Percentiles rank a stretch among this genome's conserved stretches.
These are phyloP conservation scores for Phanerotoma sp. DNA, from an alignment of 2,888 invertebrate genomes.

Conservation along the genomic window DNA sequence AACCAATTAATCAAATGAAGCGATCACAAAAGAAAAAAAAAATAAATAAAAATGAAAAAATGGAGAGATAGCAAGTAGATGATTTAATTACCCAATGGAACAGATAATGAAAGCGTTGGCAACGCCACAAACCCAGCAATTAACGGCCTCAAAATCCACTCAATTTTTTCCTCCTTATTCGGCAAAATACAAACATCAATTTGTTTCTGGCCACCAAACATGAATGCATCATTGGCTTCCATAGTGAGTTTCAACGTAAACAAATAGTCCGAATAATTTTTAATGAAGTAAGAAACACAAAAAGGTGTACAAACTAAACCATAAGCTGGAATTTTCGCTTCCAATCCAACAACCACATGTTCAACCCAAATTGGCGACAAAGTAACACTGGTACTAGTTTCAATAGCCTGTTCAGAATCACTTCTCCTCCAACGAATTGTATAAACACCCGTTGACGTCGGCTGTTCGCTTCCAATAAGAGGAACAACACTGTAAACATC, in stretches of 20 bases:
- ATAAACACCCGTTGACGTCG: slow-evolving; percentile 60
- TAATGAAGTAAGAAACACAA: slow-evolving; percentile 69
- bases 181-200: slow-evolving; percentile 61
- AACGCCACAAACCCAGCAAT: slow-evolving; percentile 64
- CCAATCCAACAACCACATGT: slow-evolving; percentile 64
- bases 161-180: slow-evolving; percentile 63
- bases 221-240: slow-evolving; percentile 87
- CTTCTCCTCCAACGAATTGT: slow-evolving; percentile 61
- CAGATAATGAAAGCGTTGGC: slow-evolving; percentile 60
- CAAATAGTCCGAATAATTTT: slow-evolving; percentile 71
- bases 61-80: slow-evolving; percentile 1
- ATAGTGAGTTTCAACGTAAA: slow-evolving; percentile 73
- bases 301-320: slow-evolving; percentile 74
- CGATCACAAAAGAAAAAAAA: slow-evolving; percentile 63
- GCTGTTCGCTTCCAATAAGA: slow-evolving; percentile 56
- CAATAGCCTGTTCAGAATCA: slow-evolving; percentile 39
- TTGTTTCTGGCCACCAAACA: slow-evolving; percentile 94
- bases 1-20: slow-evolving; percentile 19
- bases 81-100: slow-evolving; percentile 49
- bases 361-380: slow-evolving; percentile 63
- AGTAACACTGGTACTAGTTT: slow-evolving; percentile 61
- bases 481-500: slow-evolving; percentile 60
- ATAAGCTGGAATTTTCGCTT: slow-evolving; percentile 70
- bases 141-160: slow-evolving; percentile 78
- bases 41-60: slow-evolving; percentile 33